These are phyloP conservation scores for Microcaecilia unicolor DNA, from an alignment of 2,797 vertebrate genomes.

Conservation along the genomic window DNA sequence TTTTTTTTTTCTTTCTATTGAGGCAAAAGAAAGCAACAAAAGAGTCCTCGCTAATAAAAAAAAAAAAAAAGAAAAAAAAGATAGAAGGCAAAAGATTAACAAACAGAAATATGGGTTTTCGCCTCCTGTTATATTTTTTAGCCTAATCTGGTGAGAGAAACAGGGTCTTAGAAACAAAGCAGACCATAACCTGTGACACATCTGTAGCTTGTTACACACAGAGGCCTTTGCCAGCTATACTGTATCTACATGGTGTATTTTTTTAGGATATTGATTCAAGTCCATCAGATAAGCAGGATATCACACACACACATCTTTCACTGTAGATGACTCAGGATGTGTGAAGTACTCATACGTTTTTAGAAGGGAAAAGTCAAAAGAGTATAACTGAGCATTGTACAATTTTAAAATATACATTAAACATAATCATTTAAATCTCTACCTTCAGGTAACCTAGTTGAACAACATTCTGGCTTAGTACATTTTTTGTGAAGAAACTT, in stretches of 20 bases:
- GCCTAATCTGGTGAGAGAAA: conserved; percentile 26
- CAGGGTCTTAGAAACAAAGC: conserved; percentile 15
- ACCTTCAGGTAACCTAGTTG: too few relatives aligned
- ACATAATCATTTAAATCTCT: conserved; percentile 18
- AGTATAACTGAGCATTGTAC: not conserved
- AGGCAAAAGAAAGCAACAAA: conserved; percentile 72
- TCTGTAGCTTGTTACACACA: not conserved
- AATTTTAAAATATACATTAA: conserved; percentile 19
- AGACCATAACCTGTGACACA: conserved; percentile 2
- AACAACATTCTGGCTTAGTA: too few relatives aligned
- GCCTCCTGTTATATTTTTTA: conserved; percentile 52
- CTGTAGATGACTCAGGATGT: not conserved
- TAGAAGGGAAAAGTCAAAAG: conserved; percentile 1
- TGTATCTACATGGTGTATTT: not conserved
- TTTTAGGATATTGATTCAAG: conserved; percentile 3
- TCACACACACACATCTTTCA: not conserved
- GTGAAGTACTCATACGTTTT: conserved; percentile 6
- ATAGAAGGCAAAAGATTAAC: conserved; percentile 57
- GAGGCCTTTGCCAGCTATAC: rapidly evolving
- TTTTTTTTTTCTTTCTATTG: conserved; percentile 86
- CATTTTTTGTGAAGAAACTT: too few relatives aligned
- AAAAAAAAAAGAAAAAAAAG: conserved; percentile 39
- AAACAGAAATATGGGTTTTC: conserved; percentile 74
- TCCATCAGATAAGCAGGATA: not conserved
- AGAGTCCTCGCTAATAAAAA: conserved; percentile 64